These are phyloP conservation scores for Bombus terrestris DNA, from an alignment of 1,140 invertebrate genomes.

Conservation along the genomic window DNA sequence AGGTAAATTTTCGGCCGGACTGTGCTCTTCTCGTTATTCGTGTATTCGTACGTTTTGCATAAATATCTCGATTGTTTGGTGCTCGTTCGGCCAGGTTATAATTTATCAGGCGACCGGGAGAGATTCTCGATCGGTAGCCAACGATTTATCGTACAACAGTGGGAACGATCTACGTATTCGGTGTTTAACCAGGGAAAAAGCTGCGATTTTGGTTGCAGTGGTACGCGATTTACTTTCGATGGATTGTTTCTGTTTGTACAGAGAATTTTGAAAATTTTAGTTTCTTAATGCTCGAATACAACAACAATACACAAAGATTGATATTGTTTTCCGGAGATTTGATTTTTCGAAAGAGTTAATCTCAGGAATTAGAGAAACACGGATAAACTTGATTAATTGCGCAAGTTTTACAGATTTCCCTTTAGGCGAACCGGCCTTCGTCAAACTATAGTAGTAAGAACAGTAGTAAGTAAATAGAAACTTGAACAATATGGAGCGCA, in stretches of 20 bases:
- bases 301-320: too few species aligned
- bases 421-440: too few species aligned
- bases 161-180: background rate
- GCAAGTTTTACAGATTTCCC: background rate
- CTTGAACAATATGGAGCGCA: background rate
- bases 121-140: background rate
- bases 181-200: background rate
- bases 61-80: constrained; percentile 29
- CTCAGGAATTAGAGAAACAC: background rate
- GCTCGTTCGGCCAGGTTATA: background rate
- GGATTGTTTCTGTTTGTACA: background rate
- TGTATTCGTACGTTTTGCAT: constrained; percentile 18
- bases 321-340: background rate
- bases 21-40: constrained; percentile 4
- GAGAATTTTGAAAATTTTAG: background rate
- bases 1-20: constrained; percentile 25
- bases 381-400: background rate
- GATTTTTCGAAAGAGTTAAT: background rate
- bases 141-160: background rate
- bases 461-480: background rate
- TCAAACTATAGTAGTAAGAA: background rate
- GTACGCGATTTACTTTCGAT: background rate
- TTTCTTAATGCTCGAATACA: too few species aligned
- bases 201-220: background rate
- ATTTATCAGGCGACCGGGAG: background rate